A percentile compares a stretch with the other conserved stretches of the same genome.
Conservation (phyloP, 2,888 invertebrate species). For the Pyrrhia umbra region DNA sequence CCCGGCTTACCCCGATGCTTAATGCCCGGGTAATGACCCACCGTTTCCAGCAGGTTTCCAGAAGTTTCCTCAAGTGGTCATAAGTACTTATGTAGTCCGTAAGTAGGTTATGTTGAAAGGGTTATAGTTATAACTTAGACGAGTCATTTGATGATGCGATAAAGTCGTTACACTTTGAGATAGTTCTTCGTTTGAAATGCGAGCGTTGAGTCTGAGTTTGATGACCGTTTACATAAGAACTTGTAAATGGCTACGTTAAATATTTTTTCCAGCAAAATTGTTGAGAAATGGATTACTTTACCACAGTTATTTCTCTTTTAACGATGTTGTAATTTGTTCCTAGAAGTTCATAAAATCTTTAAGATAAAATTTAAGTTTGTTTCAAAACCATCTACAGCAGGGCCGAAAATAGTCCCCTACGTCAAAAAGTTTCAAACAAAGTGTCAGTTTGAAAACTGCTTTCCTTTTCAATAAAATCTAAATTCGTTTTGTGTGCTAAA, state of each 20-base stretch:
- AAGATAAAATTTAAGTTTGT: conserved; percentile 31
- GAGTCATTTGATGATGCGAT: conserved; percentile 47
- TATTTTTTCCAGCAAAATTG: conserved; percentile 33
- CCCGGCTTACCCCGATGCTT: conserved; percentile 77
- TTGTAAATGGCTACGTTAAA: conserved; percentile 17
- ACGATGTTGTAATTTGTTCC: conserved; percentile 26
- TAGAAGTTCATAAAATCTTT: conserved; percentile 28
- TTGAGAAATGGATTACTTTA: conserved; percentile 31
- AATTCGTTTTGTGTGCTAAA: conserved; percentile 51
- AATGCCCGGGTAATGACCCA: conserved; percentile 84
- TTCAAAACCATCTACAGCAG: conserved; percentile 24
- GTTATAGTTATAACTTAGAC: conserved; percentile 49
- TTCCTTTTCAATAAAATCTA: conserved; percentile 51
- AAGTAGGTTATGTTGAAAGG: conserved; percentile 53
- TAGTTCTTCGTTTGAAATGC: conserved; percentile 22
- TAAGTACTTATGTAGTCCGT: conserved; percentile 45
- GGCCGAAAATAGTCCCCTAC: conserved; percentile 20
- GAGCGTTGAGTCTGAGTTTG: conserved; percentile 38
- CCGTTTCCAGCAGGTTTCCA: conserved; percentile 74
- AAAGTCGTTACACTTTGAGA: conserved; percentile 38
- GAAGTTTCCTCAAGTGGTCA: conserved; percentile 58
- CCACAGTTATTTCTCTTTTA: conserved; percentile 5
- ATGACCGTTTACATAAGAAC: conserved; percentile 44
- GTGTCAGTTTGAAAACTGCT: conserved; percentile 33
- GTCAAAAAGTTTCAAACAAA: conserved; percentile 34